Percentiles rank a stretch among this genome's conserved stretches.
phyloP scores from a whole-genome alignment of 2,888 invertebrate genomes.

The Cephalotes varians region DNA sequence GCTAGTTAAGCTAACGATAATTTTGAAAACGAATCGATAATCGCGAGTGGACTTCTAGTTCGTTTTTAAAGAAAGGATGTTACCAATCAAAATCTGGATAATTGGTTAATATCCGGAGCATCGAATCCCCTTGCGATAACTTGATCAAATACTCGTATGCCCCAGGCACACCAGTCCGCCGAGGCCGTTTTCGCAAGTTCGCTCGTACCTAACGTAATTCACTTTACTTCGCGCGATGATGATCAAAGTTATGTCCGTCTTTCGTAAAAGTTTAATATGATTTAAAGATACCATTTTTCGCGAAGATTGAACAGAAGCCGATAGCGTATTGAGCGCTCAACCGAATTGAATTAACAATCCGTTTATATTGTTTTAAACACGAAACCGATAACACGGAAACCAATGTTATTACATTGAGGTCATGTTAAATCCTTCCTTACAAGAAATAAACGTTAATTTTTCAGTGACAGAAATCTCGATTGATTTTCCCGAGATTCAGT shows the following conservation, averaged over 20 bases:
- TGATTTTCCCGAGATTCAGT: not conserved
- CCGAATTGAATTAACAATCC: slow-evolving; percentile 10
- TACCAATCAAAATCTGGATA: slow-evolving; percentile 57
- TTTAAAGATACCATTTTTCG: not conserved
- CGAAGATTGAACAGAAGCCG: not conserved
- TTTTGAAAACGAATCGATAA: not conserved
- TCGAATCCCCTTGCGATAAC: slow-evolving; percentile 33
- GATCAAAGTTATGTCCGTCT: slow-evolving; percentile 25
- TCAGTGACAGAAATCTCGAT: not conserved
- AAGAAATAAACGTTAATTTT: not conserved
- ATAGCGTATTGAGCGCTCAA: not conserved
- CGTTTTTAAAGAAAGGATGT: slow-evolving; percentile 56
- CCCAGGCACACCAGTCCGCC: not conserved
- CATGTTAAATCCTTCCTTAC: not conserved
- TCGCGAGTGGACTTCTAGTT: slow-evolving; percentile 2
- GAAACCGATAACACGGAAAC: not conserved
- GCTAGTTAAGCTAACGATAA: not conserved
- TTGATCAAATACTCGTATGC: slow-evolving; percentile 32
- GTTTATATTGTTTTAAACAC: not conserved
- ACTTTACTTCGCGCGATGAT: slow-evolving; percentile 21
- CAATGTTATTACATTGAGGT: not conserved
- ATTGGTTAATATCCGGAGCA: slow-evolving; percentile 68
- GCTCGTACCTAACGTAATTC: slow-evolving; percentile 27
- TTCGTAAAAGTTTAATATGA: slow-evolving; percentile 23
- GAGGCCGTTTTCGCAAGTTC: slow-evolving; percentile 34